Evolutionary conservation across 2,797 vertebrate species (phyloP).

Genomic region (Babyrousa celebensis): DNA sequence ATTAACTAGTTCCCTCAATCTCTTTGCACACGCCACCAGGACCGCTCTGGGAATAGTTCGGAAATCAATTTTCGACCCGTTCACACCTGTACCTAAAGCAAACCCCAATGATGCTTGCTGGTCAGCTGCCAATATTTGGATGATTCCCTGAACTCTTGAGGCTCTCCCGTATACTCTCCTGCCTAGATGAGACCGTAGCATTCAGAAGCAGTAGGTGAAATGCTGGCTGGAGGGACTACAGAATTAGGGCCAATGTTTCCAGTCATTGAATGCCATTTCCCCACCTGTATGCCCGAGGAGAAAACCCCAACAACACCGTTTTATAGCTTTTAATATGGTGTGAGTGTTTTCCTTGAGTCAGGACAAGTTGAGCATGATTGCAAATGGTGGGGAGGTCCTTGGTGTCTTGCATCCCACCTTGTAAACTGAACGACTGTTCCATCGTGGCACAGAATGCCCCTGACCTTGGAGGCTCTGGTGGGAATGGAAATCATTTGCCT

Average conservation of each 20-base stretch:
- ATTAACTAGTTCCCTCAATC: slow-evolving; percentile 56
- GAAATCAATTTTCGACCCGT: slow-evolving; percentile 65
- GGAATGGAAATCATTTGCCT: not conserved
- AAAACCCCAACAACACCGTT: not conserved
- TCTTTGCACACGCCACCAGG: not conserved
- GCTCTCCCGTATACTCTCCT: not conserved
- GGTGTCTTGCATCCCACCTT: not conserved
- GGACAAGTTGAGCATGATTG: not conserved
- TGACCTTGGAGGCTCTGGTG: slow-evolving; percentile 38
- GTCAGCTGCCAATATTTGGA: slow-evolving; percentile 60
- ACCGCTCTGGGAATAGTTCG: slow-evolving; percentile 24
- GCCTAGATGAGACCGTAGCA: not conserved
- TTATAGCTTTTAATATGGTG: not conserved
- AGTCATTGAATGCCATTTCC: not conserved
- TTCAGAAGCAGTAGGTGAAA: not conserved
- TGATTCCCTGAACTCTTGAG: slow-evolving; percentile 75
- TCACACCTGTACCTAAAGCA: slow-evolving; percentile 77
- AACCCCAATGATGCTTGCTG: not conserved
- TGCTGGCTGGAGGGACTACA: not conserved
- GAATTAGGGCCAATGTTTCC: not conserved
- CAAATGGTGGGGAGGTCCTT: not conserved
- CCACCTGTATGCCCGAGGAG: not conserved
- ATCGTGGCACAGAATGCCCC: not conserved
- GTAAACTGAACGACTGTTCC: not conserved
- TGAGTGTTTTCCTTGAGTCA: not conserved